phyloP scores from a whole-genome alignment of 2,888 invertebrate species.

The Odontocolon sp. region DNA sequence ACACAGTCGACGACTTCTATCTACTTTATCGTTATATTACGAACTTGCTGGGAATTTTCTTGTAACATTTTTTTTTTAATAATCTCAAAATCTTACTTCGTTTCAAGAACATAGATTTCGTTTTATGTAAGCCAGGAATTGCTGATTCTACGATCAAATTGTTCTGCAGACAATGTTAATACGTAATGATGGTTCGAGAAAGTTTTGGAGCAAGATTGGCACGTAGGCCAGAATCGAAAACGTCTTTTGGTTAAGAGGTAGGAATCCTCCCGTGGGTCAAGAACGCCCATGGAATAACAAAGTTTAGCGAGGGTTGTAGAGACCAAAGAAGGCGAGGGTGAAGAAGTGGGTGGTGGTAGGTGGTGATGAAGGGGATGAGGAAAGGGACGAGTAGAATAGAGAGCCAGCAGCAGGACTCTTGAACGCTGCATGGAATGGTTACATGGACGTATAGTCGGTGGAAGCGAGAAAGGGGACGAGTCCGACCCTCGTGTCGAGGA shows the following conservation, averaged over 20 bases:
- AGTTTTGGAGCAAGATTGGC: conserved; percentile 15
- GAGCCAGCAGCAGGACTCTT: conserved; percentile 47
- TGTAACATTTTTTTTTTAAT: background rate
- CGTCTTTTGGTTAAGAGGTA: conserved; percentile 11
- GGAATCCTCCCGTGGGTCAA: conserved; percentile 44
- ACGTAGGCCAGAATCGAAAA: conserved; percentile 26
- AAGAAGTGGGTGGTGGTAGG: conserved; percentile 45
- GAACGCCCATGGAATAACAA: conserved; percentile 64
- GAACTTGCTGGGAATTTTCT: conserved; percentile 1
- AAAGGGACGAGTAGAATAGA: conserved; percentile 37
- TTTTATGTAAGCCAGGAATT: background rate
- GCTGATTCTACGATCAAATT: conserved; percentile 18
- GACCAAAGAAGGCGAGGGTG: conserved; percentile 62
- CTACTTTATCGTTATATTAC: background rate
- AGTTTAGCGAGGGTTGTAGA: conserved; percentile 64
- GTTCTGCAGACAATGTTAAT: conserved; percentile 7
- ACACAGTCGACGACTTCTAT: background rate
- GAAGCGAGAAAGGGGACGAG: conserved; percentile 63
- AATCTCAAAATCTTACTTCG: too few species aligned
- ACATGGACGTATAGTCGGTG: conserved; percentile 35
- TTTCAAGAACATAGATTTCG: too few species aligned
- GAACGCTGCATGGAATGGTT: conserved; percentile 50
- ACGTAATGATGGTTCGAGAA: conserved; percentile 3
- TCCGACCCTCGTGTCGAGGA: conserved; percentile 75
- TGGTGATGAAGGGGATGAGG: conserved; percentile 42